phyloP scores from a whole-genome alignment of 1,140 invertebrate species.

The Bombus impatiens region DNA sequence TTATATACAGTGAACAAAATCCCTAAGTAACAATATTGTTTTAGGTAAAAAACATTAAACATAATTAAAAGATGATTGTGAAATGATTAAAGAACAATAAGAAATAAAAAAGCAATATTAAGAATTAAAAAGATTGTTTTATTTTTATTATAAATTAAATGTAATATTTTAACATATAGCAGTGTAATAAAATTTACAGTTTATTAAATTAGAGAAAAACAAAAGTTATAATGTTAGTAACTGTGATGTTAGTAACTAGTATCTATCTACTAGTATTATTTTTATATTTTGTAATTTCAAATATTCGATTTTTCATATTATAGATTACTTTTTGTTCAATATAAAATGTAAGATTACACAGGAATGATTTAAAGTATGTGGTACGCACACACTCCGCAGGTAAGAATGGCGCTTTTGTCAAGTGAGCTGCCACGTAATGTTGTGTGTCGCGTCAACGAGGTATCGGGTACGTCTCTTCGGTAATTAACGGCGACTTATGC shows the following conservation, averaged over 20 bases:
- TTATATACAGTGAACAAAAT: too few relatives aligned
- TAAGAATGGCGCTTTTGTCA: conserved; percentile 70
- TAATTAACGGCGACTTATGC: conserved; percentile 69
- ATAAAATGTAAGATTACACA: background rate
- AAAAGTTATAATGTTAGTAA: too few relatives aligned
- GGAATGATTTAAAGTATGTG: conserved; percentile 11
- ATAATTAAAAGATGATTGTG: too few relatives aligned
- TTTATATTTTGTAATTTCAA: background rate
- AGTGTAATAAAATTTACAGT: background rate
- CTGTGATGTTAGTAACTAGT: background rate
- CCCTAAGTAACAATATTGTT: too few relatives aligned
- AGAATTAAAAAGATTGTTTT: background rate
- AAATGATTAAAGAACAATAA: background rate
- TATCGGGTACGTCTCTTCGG: conserved; percentile 52
- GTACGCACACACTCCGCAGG: background rate
- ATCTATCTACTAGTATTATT: background rate
- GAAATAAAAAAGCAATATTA: background rate
- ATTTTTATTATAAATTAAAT: background rate
- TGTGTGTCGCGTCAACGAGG: conserved; percentile 75
- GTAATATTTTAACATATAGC: too few relatives aligned
- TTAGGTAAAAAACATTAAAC: too few relatives aligned
- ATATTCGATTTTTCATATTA: background rate
- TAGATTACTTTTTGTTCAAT: background rate
- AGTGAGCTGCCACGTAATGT: conserved; percentile 79
- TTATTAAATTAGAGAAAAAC: background rate